Evolutionary conservation across 2,797 vertebrate species (phyloP), one percentile per base, ranked within the genome.

Genomic region (Heliangelus exortis): DNA sequence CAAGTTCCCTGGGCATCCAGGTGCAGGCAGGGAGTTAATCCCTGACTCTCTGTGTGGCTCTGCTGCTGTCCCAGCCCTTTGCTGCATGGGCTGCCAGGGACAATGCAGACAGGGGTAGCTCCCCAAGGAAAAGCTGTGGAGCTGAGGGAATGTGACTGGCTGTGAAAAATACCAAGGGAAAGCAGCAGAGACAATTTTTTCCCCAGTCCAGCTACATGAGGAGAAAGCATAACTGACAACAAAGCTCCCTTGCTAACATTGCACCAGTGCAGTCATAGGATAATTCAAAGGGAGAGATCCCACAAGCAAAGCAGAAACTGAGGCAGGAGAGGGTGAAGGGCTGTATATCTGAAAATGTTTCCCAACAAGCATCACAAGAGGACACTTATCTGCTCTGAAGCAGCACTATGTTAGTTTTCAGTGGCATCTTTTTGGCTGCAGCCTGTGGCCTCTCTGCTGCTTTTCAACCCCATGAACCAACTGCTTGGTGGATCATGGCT

Each of bases 381-480:
- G 71, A 31, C 67, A 6, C n/a, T 14, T 5, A 4, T 0, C 54
- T 72, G 41, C 34, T 17, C 7, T 1, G n/a, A n/a, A 80, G 57
- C 58, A 33, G 22, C 7, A 14, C 45, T 74, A 1, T 12, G 31
- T 3, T 17, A 0, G 2, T 48, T 12, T 0, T 8, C n/a, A 63
- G 73, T 4, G n/a, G 53, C 68, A 72, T 26, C 59, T 48, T 55
- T 17, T 50, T 34, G 65, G 71, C 61, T 81, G 26, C 59, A 43
- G 65, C 15, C 48, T 12, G 36, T 3, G 20, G 43, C 21, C 33
- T 21, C 51, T 81, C 83, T 43, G 55, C 68, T 58, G 6, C 53
- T 41, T 53, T 51, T 39, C 74, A 81, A 19, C 58, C 85, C 59
- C 59, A 0, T 2, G 28, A 7, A 50, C 41, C 76, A 7, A 12